These are phyloP conservation scores for Sesia bembeciformis DNA, from an alignment of 2,888 invertebrate species.

Conservation along the genomic window DNA sequence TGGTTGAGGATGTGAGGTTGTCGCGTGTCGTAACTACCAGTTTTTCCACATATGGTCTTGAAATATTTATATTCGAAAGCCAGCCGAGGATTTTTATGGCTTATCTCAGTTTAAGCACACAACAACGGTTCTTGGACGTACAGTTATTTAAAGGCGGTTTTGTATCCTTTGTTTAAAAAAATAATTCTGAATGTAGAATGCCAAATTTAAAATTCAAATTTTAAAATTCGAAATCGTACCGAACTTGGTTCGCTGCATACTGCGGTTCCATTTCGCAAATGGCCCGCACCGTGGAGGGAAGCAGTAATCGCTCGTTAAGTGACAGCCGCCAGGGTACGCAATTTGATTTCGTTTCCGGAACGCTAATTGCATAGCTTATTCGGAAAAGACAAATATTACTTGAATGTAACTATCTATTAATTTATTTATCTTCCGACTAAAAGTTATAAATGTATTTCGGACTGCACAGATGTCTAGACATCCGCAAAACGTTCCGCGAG, in stretches of 20 bases:
- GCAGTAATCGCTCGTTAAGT: slow-evolving; percentile 39
- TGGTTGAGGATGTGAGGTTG: slow-evolving; percentile 31
- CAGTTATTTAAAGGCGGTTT: background rate
- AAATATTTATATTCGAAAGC: slow-evolving; percentile 31
- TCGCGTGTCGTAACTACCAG: slow-evolving; percentile 35
- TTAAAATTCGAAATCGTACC: background rate
- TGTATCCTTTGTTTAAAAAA: background rate
- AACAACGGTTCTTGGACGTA: background rate
- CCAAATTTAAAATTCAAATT: background rate
- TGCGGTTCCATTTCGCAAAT: slow-evolving; percentile 30
- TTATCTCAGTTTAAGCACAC: slow-evolving; percentile 5
- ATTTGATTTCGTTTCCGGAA: slow-evolving; percentile 46
- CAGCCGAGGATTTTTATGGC: slow-evolving; percentile 16
- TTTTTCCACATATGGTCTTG: slow-evolving; percentile 27
- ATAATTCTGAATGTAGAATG: background rate
- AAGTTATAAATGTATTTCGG: too few species aligned
- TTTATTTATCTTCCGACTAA: too few species aligned
- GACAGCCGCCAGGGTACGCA: slow-evolving; percentile 30
- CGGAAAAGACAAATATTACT: too few species aligned
- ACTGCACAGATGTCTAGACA: slow-evolving; percentile 17
- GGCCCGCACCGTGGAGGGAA: slow-evolving; percentile 31
- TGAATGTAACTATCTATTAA: too few species aligned
- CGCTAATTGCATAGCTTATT: too few species aligned
- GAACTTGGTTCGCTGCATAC: background rate
- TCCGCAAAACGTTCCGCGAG: slow-evolving; percentile 20